Base-by-base conservation (phyloP, 2,888 invertebrate species). In the Azorinus chamasolen region DNA sequence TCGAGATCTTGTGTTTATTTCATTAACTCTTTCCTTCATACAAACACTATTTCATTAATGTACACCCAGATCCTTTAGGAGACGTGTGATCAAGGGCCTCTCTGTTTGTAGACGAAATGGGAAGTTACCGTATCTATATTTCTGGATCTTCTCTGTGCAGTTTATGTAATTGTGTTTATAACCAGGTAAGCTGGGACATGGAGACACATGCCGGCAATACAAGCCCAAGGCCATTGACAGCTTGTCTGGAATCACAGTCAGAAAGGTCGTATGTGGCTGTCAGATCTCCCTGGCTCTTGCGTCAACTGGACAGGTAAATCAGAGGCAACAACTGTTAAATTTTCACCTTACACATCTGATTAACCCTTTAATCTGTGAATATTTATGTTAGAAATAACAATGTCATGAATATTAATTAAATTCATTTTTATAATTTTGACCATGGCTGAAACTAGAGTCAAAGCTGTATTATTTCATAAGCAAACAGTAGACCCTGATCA, bases 231-330 rank as follows among this genome's bases (percentile, higher is more conserved):
- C 95, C 6, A 94, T 95, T 37, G 95, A 95, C 79, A 94, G 94
- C 0, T 90, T 95, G 18, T 94, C 94, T 83, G 95, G 95, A 14
- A 89, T 95, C 70, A 93, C 93, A 46, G 93, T 95, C 27, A 93
- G 94, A 69, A 95, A 95, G 91, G 95, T 95, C 5, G 94, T 94
- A n/a, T 95, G 95, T 90, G 95, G 95, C 27, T 95, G 95, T 24
- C 95, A 95, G 84, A 94, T 95, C 70, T 95, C 95, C 0, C 93
- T 95, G n/a, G 95, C 95, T 83, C 92, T 95, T 6, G 95, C 95
- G 0, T 94, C 93, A 65, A 94, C 94, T 85, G 95, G 95, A 1
- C 93, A 94, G 89, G 94, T 95, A 69, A 51, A 72, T n/a, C n/a
- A n/a, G n/a, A n/a, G n/a, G n/a, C n/a, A n/a, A n/a, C n/a, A n/a